phyloP scores from a whole-genome alignment of 23 tunicate genomes.

The Ciona savignyi region DNA sequence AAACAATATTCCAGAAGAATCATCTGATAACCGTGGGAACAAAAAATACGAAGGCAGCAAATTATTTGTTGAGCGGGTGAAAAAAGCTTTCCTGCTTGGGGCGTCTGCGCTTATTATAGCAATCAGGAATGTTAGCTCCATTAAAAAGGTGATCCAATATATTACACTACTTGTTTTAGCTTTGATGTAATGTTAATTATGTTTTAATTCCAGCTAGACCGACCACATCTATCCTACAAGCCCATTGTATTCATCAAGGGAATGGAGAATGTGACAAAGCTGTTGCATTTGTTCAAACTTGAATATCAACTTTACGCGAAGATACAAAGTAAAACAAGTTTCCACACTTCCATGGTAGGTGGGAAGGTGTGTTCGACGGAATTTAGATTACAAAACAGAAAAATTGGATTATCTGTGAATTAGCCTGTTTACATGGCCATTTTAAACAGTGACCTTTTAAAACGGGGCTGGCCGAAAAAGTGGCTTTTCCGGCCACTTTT shows the following conservation, averaged over 20 bases:
- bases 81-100: slow-evolving; percentile 14
- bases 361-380: too few relatives aligned
- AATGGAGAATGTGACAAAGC: slow-evolving; percentile 27
- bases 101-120: slow-evolving; percentile 24
- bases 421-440: too few relatives aligned
- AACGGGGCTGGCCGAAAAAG: too few relatives aligned
- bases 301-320: slow-evolving; percentile 6
- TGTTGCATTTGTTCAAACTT: slow-evolving; percentile 18
- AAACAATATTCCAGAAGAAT: too few relatives aligned
- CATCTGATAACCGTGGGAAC: slow-evolving; percentile 24
- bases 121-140: slow-evolving; percentile 2
- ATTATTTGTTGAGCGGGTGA: slow-evolving; percentile 5
- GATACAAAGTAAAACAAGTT: slow-evolving; percentile 11
- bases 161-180: too few relatives aligned
- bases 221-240: slow-evolving; percentile 14
- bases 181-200: too few relatives aligned
- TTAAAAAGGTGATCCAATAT: too few relatives aligned
- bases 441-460: too few relatives aligned
- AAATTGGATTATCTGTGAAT: too few relatives aligned
- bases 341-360: slow-evolving; percentile 20
- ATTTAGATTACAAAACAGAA: too few relatives aligned
- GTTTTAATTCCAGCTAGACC: slow-evolving; percentile 12
- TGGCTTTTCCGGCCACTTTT: too few relatives aligned
- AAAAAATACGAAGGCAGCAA: background rate
- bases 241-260: slow-evolving; percentile 19